A percentile compares a stretch with the other conserved stretches of the same genome.
Conservation (phyloP, 2,113 vertebrate species). For the Pithys albifrons region DNA sequence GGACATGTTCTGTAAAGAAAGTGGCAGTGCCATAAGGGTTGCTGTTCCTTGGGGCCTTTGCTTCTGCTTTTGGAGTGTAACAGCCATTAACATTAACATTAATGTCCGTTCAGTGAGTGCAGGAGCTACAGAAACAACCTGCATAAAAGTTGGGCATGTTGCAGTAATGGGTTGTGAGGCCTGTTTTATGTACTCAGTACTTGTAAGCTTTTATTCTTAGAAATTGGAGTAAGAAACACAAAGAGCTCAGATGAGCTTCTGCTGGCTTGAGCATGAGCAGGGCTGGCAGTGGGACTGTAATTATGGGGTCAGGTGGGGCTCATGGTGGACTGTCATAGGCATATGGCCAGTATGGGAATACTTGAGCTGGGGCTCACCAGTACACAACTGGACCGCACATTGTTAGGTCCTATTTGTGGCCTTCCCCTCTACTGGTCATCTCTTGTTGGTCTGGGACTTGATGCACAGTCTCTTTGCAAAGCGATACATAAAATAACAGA, state of each 20-base stretch:
- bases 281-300: not conserved
- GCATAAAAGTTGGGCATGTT: not conserved
- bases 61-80: not conserved
- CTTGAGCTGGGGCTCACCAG: not conserved
- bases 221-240: not conserved
- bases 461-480: not conserved
- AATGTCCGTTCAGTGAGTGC: not conserved
- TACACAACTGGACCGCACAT: accelerated
- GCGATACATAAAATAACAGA: too few species aligned
- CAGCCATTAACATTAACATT: conserved; percentile 1
- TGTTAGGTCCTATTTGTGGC: accelerated
- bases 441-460: not conserved
- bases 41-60: not conserved
- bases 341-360: accelerated
- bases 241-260: not conserved
- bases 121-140: not conserved
- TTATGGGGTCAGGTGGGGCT: accelerated
- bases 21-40: not conserved
- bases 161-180: not conserved
- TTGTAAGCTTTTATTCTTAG: not conserved
- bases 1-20: not conserved
- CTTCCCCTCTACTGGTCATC: too few species aligned
- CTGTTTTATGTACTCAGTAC: not conserved
- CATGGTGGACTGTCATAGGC: not conserved
- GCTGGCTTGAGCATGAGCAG: accelerated